Base-by-base conservation (phyloP, 64 coral and sea anemone species). In the Actinia tenebrosa region DNA sequence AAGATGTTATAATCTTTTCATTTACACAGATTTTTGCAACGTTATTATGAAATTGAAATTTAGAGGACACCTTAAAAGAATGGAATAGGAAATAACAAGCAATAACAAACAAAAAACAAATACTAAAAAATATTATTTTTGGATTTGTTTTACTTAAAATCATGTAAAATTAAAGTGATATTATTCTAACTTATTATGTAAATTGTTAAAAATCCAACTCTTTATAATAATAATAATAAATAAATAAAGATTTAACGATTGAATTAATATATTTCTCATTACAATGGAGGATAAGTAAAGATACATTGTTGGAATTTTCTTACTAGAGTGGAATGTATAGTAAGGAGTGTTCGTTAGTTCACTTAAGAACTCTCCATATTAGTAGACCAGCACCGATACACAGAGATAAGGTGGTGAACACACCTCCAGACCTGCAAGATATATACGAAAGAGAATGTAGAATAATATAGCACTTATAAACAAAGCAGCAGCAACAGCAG, bases 341-440 rank as follows among this genome's bases (percentile, higher is more conserved):
- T 11, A 10, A 11, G 56, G 19, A n/a, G 0, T 66, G 63, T 79
- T 45, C 77, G 30, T 37, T 37, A n/a, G 18, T 25, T 37, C 22
- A 79, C 26, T 79, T 79, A 0, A 79, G 45, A 6, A 17, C 77
- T 79, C 45, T 44, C 77, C 77, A 79, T 79, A 79, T 79, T 1
- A 79, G 77, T 15, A 79, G 13, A 16, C 77, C 77, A 79, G 30
- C 20, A 16, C 82, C 89, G 7, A 90, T 53, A 82, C 80, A 90
- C 37, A 90, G 43, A 64, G 89, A 85, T n/a, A 85, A 80, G 1
- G 63, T 83, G 25, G 83, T 60, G 17, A 90, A 30, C 3, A 77
- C 25, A 54, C 89, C 82, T 44, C 89, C 82, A 60, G 84, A 63
- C 89, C 89, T 90, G 53, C 15, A 66, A 66, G 7, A 66, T 1